These are phyloP conservation scores for Beris chalybata DNA, from an alignment of 2,888 invertebrate genomes.

Conservation along the genomic window DNA sequence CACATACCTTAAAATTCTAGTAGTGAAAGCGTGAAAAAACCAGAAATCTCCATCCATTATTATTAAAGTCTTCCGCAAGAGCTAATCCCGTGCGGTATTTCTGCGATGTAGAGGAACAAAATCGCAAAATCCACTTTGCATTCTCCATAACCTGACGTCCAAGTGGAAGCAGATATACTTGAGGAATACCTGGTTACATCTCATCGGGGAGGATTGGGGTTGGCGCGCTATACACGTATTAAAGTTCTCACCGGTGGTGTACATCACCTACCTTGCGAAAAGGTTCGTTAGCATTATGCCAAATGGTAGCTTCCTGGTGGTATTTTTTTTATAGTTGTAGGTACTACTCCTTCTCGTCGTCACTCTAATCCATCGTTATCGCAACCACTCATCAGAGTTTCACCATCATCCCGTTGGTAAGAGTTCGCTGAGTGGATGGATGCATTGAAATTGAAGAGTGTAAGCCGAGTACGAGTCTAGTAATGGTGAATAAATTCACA, in stretches of 20 bases:
- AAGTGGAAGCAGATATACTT: conserved; percentile 20
- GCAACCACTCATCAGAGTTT: conserved; percentile 8
- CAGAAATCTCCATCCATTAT: conserved; percentile 11
- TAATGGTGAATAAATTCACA: conserved; percentile 17
- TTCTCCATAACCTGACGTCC: conserved; percentile 19
- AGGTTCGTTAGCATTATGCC: conserved; percentile 19
- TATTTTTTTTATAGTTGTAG: conserved; percentile 3
- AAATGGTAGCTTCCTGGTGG: conserved; percentile 23
- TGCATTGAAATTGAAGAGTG: conserved; percentile 28
- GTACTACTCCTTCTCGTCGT: conserved; percentile 7
- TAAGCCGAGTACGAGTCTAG: neutral
- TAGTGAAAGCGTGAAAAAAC: no score
- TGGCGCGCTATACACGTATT: neutral
- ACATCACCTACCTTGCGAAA: conserved; percentile 16
- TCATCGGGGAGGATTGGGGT: neutral
- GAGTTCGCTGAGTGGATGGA: neutral
- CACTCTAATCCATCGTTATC: conserved; percentile 11
- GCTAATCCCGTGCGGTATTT: conserved; percentile 20
- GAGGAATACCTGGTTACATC: neutral
- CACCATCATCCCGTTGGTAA: no score
- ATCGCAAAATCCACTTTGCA: conserved; percentile 28
- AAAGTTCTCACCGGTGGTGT: conserved; percentile 16
- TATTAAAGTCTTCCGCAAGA: conserved; percentile 31
- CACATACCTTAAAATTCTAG: no score
- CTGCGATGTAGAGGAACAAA: conserved; percentile 14